Base-by-base conservation (phyloP, 2,797 vertebrate genomes). In the Anguilla pacifica region DNA sequence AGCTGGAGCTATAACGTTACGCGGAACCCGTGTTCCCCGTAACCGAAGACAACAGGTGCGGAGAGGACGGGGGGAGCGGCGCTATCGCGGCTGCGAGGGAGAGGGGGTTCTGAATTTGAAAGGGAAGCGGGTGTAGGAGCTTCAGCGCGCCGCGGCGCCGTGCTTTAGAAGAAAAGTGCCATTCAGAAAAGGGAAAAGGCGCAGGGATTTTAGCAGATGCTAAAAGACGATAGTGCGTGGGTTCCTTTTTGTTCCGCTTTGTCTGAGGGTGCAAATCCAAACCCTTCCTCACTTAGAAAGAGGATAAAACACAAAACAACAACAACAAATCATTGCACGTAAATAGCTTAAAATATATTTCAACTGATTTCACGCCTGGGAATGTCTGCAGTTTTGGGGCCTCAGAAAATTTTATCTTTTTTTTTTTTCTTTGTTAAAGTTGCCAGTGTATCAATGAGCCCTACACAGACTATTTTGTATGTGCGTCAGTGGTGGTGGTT, bases 161-260 rank as follows among this genome's bases (percentile, higher is more conserved):
- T 82, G 91, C 39, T 93, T 93, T 92, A 92, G 90, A 94, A 61
- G 57, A 25, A 89, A 89, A 91, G 92, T 93, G 88, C 79, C 93
- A 92, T 93, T 93, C 90, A 93, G 81, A 49, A 90, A 91, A 88
- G 79, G 91, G 90, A 90, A 92, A 91, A 91, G 92, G 90, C 93
- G 93, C 91, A 86, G 91, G 94, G 92, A 93, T 94, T 94, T 94
- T 91, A 93, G 94, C 93, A 93, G 92, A 96, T 96, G 95, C 95
- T 95, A 96, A 96, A 95, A 94, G 94, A 95, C 93, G 93, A 95
- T 95, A 94, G 94, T 94, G 95, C 92, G 94, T 96, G 95, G 95
- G 94, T 90, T 94, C 64, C 28, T 70, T 70, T 28, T 70, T 91
- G 93, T 90, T 93, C 83, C 92, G 84, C 93, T 57, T 39, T 90